Percentiles rank a stretch among this genome's conserved stretches.
phyloP scores from a whole-genome alignment of 2,113 vertebrate species.

The Polypterus senegalus region DNA sequence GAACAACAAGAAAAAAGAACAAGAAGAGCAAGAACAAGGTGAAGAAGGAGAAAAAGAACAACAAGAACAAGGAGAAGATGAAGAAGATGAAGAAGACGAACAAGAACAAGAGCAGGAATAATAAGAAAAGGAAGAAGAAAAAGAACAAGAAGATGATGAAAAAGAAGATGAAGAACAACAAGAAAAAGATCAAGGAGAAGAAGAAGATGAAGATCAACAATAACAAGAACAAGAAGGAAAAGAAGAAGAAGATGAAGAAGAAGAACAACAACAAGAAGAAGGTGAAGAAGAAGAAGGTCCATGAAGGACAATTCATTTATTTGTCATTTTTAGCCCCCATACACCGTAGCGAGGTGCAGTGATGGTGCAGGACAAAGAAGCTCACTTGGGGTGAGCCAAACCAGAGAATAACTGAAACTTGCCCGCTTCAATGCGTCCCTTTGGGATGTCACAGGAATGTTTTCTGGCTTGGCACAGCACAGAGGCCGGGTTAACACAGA shows the following conservation, averaged over 20 bases:
- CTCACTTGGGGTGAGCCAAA: conserved; percentile 18
- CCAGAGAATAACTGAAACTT: too few species aligned
- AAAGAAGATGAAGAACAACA: neutral
- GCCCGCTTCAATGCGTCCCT: too few species aligned
- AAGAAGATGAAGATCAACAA: neutral
- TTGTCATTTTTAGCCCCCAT: conserved; percentile 19
- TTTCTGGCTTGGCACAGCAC: too few species aligned
- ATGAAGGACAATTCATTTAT: conserved; percentile 15
- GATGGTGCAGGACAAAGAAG: conserved; percentile 21
- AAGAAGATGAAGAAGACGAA: neutral
- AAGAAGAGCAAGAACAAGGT: neutral
- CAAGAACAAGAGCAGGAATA: neutral
- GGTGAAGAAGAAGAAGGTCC: conserved; percentile 9
- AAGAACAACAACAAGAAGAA: neutral
- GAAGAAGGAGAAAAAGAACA: neutral
- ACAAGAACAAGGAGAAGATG: neutral
- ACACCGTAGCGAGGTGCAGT: conserved; percentile 23
- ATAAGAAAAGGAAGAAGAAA: neutral
- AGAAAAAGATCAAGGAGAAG: neutral
- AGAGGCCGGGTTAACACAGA: too few species aligned
- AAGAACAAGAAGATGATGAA: neutral
- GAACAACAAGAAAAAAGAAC: neutral
- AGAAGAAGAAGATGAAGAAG: neutral
- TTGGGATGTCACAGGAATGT: too few species aligned
- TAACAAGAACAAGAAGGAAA: neutral